phyloP scores from a whole-genome alignment of 2,113 vertebrate genomes.

The Rhegmatorhina hoffmannsi region DNA sequence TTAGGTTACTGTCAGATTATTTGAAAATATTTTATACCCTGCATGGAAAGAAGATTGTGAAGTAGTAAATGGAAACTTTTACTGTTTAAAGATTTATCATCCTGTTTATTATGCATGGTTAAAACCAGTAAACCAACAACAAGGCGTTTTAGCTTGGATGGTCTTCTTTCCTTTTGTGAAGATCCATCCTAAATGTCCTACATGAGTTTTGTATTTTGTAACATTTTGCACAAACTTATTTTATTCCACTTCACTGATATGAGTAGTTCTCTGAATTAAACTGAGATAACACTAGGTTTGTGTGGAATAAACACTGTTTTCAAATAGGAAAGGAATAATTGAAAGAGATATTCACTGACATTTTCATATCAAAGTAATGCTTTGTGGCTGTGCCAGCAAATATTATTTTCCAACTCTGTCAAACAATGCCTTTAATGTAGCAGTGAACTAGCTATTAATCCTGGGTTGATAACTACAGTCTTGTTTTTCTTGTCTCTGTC shows the following conservation, averaged over 20 bases:
- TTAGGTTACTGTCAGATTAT: neutral
- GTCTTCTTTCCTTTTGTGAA: neutral
- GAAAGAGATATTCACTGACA: conserved; percentile 57
- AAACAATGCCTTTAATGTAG: conserved; percentile 38
- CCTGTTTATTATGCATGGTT: neutral
- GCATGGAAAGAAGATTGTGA: neutral
- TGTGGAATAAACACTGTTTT: neutral
- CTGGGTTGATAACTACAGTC: neutral
- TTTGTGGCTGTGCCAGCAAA: conserved; percentile 39
- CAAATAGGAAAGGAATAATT: conserved; percentile 22
- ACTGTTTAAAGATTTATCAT: neutral
- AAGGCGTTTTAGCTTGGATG: neutral
- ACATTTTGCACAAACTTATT: neutral
- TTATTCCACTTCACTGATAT: neutral
- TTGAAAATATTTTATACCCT: neutral
- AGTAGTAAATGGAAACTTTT: neutral
- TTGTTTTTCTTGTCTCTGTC: conserved; percentile 21
- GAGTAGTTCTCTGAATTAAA: conserved; percentile 23
- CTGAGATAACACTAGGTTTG: neutral
- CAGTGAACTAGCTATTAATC: conserved; percentile 42
- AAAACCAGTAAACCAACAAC: neutral
- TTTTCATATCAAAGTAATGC: conserved; percentile 67
- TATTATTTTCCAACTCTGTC: conserved; percentile 38
- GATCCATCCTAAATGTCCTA: neutral
- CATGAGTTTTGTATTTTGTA: neutral